Percentiles rank a stretch among this genome's conserved stretches.
Conservation (phyloP, 2,797 vertebrate genomes). For the Channa striata region DNA sequence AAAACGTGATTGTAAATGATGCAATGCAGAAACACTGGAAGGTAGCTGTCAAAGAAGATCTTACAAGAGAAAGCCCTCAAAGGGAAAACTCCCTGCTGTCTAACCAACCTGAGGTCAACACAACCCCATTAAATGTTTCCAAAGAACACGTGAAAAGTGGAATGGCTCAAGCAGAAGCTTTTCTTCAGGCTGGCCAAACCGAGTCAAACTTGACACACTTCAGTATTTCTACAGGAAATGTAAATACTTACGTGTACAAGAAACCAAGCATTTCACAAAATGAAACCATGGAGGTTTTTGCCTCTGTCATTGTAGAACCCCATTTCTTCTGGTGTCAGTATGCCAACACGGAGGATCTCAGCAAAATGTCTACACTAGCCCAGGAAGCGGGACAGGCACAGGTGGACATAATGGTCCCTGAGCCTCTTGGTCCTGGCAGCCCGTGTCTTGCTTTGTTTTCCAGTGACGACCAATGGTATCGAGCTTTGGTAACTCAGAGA, state of each 20-base stretch:
- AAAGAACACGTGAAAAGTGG: background rate
- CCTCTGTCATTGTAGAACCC: constrained; percentile 83
- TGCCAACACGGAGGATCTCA: constrained; percentile 51
- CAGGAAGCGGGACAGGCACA: constrained; percentile 76
- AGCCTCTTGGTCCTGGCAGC: constrained; percentile 74
- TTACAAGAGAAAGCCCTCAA: background rate
- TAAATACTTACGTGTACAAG: constrained; percentile 43
- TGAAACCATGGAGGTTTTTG: constrained; percentile 75
- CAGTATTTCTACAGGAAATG: background rate
- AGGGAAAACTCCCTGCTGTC: background rate
- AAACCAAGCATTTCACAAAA: constrained; percentile 55
- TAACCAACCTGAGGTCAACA: background rate
- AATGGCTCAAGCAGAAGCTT: background rate
- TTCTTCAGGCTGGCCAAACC: background rate
- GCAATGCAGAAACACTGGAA: constrained; percentile 84
- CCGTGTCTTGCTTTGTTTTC: constrained; percentile 86
- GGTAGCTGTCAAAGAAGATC: background rate
- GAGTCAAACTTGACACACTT: background rate
- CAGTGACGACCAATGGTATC: constrained; percentile 86
- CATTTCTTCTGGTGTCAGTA: constrained; percentile 91
- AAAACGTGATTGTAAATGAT: constrained; percentile 77
- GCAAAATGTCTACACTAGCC: constrained; percentile 67
- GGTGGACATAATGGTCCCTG: constrained; percentile 7
- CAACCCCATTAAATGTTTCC: too few species aligned
- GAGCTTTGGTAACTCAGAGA: constrained; percentile 81